phyloP scores from a whole-genome alignment of 2,888 invertebrate species.

The Alentia gelatinosa region DNA sequence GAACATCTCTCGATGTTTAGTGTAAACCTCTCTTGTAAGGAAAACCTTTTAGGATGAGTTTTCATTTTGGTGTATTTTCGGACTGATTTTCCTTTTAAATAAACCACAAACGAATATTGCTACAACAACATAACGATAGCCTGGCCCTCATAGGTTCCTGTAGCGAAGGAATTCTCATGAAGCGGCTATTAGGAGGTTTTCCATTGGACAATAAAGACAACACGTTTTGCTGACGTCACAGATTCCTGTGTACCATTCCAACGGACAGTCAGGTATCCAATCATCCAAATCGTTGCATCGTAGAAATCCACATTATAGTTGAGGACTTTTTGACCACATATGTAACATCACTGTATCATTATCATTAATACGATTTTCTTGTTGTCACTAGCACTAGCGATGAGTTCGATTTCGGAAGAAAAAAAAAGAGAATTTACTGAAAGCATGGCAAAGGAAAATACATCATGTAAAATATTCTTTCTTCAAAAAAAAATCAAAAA shows the following conservation, averaged over 20 bases:
- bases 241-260: not conserved
- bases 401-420: slow-evolving; percentile 1
- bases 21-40: not conserved
- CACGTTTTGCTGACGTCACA: not conserved
- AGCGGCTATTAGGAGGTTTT: not conserved
- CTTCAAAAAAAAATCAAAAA: not conserved
- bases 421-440: not conserved
- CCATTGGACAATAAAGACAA: not conserved
- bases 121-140: slow-evolving; percentile 36
- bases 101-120: slow-evolving; percentile 45
- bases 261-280: not conserved
- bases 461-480: not conserved
- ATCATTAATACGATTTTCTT: not conserved
- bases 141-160: not conserved
- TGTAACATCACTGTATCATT: not conserved
- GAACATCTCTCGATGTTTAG: not conserved
- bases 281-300: not conserved
- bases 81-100: not conserved
- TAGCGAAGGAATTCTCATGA: not conserved
- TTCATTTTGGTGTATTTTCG: not conserved
- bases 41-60: not conserved
- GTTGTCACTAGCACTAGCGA: slow-evolving; percentile 50
- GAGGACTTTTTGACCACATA: not conserved
- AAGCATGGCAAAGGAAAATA: slow-evolving; percentile 33
- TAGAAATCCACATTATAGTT: not conserved